A percentile compares a stretch with the other conserved stretches of the same genome.
These are phyloP conservation scores for Ceratina calcarata DNA, from an alignment of 1,140 invertebrate genomes.

Conservation along the genomic window DNA sequence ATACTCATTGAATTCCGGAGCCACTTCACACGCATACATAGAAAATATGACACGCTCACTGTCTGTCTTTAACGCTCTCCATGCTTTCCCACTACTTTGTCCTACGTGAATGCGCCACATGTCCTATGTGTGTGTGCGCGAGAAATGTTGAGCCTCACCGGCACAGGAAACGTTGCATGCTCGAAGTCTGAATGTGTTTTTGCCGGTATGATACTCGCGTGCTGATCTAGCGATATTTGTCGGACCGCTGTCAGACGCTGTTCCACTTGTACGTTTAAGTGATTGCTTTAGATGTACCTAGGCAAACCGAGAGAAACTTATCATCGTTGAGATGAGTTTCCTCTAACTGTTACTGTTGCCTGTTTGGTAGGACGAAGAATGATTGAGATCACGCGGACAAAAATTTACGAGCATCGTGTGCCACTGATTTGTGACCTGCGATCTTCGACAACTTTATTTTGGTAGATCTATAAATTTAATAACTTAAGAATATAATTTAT, in stretches of 20 bases:
- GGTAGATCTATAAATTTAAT: conserved; percentile 36
- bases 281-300: conserved; percentile 41
- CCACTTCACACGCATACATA: too few relatives aligned
- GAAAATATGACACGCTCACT: too few relatives aligned
- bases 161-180: conserved; percentile 37
- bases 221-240: conserved; percentile 56
- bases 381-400: conserved; percentile 39
- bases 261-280: conserved; percentile 48
- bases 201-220: conserved; percentile 50
- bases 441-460: conserved; percentile 37
- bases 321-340: conserved; percentile 51
- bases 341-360: conserved; percentile 25
- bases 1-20: too few relatives aligned
- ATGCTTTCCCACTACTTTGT: too few relatives aligned
- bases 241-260: conserved; percentile 35
- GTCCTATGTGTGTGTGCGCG: too few relatives aligned
- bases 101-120: too few relatives aligned
- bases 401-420: conserved; percentile 52
- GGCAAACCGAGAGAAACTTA: conserved; percentile 38
- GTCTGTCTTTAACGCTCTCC: too few relatives aligned
- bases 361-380: conserved; percentile 33
- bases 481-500: conserved; percentile 54
- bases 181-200: conserved; percentile 42
- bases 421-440: conserved; percentile 41
- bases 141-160: neutral